Percentiles rank a stretch among this genome's conserved stretches.
phyloP scores from a whole-genome alignment of 2,797 vertebrate genomes.

The Poliocrania exsul region DNA sequence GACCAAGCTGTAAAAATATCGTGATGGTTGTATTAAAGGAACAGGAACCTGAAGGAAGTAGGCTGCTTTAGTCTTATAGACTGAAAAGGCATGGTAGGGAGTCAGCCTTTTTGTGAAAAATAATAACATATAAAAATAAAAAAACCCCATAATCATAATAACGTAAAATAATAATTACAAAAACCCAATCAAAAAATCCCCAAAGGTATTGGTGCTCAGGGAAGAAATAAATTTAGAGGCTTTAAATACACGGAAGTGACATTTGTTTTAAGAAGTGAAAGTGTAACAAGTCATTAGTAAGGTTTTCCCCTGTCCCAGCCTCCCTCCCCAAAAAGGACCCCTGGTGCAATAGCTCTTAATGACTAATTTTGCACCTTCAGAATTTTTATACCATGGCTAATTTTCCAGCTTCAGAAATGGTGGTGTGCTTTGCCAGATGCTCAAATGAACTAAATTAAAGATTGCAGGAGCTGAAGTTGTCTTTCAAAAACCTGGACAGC shows the following conservation, averaged over 20 bases:
- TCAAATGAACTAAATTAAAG: not conserved
- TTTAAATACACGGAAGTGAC: not conserved
- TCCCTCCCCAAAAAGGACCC: not conserved
- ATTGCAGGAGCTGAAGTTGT: not conserved
- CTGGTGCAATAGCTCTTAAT: not conserved
- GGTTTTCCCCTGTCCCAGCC: not conserved
- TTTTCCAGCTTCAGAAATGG: not conserved
- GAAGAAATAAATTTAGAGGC: not conserved
- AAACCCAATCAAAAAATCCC: not conserved
- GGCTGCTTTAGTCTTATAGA: not conserved
- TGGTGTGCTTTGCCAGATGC: not conserved
- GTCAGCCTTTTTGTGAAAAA: not conserved
- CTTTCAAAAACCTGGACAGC: not conserved
- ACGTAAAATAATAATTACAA: not conserved
- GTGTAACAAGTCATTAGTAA: not conserved
- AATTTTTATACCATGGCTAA: not conserved
- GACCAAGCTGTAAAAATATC: not conserved
- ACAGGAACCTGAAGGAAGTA: not conserved
- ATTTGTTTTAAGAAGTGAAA: conserved; percentile 7
- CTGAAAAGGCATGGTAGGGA: not conserved
- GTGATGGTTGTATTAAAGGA: not conserved
- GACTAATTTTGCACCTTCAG: not conserved
- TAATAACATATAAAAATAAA: not conserved
- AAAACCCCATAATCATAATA: too few species aligned
- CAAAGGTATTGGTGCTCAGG: not conserved